Conservation (phyloP, 2,888 invertebrate genomes). For the Autographa pulchrina region DNA sequence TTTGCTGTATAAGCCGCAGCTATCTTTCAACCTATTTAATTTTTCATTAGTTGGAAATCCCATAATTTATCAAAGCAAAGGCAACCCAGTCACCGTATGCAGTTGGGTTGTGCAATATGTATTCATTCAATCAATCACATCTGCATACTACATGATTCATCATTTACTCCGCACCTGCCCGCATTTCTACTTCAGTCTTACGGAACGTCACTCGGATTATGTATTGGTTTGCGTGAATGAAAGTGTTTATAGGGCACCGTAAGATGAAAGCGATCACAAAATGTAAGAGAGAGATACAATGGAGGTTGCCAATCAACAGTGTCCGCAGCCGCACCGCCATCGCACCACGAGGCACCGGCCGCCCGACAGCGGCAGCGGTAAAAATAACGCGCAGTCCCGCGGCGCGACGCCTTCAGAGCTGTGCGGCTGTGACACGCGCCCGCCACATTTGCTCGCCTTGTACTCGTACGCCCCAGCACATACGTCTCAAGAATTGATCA, state of each 20-base stretch:
- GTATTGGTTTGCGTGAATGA: conserved; percentile 21
- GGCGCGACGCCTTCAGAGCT: not conserved
- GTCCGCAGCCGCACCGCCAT: not conserved
- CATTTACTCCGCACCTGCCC: conserved; percentile 34
- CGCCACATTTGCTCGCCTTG: conserved; percentile 12
- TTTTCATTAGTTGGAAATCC: too few relatives aligned
- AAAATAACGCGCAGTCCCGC: conserved; percentile 67
- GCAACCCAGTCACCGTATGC: not conserved
- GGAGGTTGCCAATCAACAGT: conserved; percentile 12
- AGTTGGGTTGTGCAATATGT: not conserved
- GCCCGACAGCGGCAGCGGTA: conserved; percentile 50
- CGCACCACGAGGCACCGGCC: conserved; percentile 20
- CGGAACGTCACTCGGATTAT: conserved; percentile 28
- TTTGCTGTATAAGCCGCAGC: too few relatives aligned
- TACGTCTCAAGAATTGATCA: conserved; percentile 19
- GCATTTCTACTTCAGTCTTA: conserved; percentile 45
- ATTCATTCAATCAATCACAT: conserved; percentile 7
- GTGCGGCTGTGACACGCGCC: conserved; percentile 43
- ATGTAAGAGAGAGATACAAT: conserved; percentile 33
- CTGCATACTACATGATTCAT: conserved; percentile 41
- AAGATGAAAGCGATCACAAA: conserved; percentile 35
- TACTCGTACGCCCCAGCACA: conserved; percentile 26
- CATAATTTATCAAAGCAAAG: not conserved
- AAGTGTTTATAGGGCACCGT: conserved; percentile 20
- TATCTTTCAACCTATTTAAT: too few relatives aligned